phyloP scores from a whole-genome alignment of 2,113 vertebrate genomes.

The Dasyprocta punctata region DNA sequence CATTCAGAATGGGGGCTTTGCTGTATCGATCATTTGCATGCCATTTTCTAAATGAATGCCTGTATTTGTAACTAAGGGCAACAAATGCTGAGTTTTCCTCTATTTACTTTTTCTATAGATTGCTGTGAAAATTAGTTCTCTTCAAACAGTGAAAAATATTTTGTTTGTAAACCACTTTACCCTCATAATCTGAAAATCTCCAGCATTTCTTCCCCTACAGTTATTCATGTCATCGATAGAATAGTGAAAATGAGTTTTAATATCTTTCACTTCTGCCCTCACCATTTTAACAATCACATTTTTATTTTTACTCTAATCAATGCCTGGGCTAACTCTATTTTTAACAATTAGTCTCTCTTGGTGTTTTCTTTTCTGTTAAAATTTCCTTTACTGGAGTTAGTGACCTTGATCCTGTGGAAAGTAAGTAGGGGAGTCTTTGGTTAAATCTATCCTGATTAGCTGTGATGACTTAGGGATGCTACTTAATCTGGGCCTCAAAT shows the following conservation, averaged over 20 bases:
- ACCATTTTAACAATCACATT: background rate
- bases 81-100: background rate
- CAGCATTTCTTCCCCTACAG: background rate
- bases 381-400: background rate
- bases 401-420: background rate
- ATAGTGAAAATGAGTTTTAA: background rate
- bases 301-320: background rate
- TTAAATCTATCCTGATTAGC: background rate
- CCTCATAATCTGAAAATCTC: background rate
- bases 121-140: conserved; percentile 66
- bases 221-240: background rate
- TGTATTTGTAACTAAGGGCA: background rate
- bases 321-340: background rate
- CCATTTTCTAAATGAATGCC: background rate
- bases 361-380: conserved; percentile 41
- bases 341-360: background rate
- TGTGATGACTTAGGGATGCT: background rate
- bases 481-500: background rate
- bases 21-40: background rate
- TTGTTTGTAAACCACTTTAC: conserved; percentile 32
- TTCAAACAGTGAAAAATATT: conserved; percentile 30
- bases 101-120: conserved; percentile 73
- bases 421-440: background rate
- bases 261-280: background rate
- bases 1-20: background rate